phyloP scores from a whole-genome alignment of 23 tunicate genomes.

The Ascidia mentula region DNA sequence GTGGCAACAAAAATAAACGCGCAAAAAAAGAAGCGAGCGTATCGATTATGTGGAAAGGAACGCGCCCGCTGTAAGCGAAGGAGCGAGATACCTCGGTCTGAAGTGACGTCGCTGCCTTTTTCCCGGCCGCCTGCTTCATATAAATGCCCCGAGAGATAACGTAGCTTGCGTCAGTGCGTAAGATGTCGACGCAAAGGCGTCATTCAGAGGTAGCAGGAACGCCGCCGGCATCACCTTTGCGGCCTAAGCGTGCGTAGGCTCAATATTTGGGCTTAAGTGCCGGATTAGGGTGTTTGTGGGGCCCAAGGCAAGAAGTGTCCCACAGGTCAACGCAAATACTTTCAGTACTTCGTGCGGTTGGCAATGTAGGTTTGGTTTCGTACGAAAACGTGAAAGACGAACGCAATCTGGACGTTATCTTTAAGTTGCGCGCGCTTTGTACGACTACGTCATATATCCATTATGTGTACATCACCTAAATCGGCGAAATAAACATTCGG shows the following conservation, averaged over 20 bases:
- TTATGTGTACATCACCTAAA: too few species aligned
- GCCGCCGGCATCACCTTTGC: neutral
- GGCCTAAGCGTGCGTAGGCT: neutral
- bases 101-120: conserved; percentile 16
- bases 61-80: neutral
- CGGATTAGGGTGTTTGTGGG: too few species aligned
- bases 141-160: neutral
- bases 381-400: too few species aligned
- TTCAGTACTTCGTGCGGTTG: too few species aligned
- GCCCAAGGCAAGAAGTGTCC: too few species aligned
- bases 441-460: too few species aligned
- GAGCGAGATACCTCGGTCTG: neutral
- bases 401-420: too few species aligned
- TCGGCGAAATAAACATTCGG: too few species aligned
- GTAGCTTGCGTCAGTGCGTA: neutral
- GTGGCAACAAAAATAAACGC: neutral
- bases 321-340: too few species aligned
- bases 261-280: neutral
- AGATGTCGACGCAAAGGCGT: neutral
- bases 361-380: too few species aligned
- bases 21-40: neutral
- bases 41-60: neutral
- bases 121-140: neutral
- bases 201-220: neutral
- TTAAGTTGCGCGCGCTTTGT: too few species aligned